Percentiles rank a stretch among this genome's conserved stretches.
Evolutionary conservation across 2,113 vertebrate genomes (phyloP).

Genomic region (Anthoscopus minutus): DNA sequence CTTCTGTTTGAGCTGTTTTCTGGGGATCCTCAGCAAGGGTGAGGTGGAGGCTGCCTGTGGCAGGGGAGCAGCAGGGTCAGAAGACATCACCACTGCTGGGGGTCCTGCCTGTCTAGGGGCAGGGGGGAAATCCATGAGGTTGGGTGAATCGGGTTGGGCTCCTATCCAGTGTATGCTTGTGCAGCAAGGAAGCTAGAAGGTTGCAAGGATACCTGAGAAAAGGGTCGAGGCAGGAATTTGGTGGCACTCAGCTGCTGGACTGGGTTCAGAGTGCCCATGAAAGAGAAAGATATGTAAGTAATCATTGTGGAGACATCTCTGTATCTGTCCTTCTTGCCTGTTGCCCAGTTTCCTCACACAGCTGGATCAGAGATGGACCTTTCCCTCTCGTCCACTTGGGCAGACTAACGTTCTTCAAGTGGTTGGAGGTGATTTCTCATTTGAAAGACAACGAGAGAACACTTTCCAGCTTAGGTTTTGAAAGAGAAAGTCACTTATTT

Average conservation of each 20-base stretch:
- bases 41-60: rapidly evolving
- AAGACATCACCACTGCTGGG: neutral
- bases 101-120: neutral
- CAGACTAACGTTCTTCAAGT: neutral
- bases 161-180: neutral
- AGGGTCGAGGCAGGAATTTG: rapidly evolving
- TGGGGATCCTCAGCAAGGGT: neutral
- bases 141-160: neutral
- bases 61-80: neutral
- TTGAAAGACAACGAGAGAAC: no score
- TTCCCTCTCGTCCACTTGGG: neutral
- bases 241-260: neutral
- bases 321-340: neutral
- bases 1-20: neutral
- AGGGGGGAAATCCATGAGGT: rapidly evolving
- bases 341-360: neutral
- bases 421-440: neutral
- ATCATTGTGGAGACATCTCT: neutral
- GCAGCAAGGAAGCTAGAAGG: neutral
- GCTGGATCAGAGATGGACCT: neutral
- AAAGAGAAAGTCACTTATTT: neutral
- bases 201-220: neutral
- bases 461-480: neutral
- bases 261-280: neutral
- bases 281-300: neutral